Conservation (phyloP, 2,113 vertebrate species). For the Condylura cristata region DNA sequence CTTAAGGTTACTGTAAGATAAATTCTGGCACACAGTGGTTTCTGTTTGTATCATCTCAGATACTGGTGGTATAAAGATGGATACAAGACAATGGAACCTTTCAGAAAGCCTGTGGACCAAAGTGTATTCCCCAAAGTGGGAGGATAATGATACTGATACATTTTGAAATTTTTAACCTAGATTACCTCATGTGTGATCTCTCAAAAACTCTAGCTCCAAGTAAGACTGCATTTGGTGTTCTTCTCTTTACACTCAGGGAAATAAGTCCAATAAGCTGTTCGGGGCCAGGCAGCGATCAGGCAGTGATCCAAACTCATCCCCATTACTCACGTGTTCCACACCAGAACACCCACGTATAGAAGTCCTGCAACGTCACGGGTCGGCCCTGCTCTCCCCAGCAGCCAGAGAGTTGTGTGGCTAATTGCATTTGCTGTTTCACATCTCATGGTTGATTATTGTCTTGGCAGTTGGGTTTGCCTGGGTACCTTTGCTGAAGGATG, state of each 20-base stretch:
- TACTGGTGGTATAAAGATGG: not conserved
- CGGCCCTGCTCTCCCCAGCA: not conserved
- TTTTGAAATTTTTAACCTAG: not conserved
- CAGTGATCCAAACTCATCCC: not conserved
- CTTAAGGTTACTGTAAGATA: not conserved
- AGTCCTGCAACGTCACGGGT: not conserved
- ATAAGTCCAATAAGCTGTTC: not conserved
- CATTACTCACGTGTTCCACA: not conserved
- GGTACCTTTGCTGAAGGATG: conserved; percentile 93
- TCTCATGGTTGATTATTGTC: conserved; percentile 48
- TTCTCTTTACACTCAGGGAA: conserved; percentile 21
- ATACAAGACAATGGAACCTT: not conserved
- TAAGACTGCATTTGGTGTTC: not conserved
- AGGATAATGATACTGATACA: not conserved
- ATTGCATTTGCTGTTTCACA: not conserved
- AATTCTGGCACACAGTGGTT: not conserved
- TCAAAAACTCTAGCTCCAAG: not conserved
- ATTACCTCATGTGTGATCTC: not conserved
- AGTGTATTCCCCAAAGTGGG: not conserved
- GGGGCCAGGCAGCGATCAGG: not conserved
- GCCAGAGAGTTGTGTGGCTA: not conserved
- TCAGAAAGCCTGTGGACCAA: not conserved
- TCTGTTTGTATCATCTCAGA: not conserved
- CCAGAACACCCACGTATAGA: not conserved
- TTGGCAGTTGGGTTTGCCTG: conserved; percentile 94